Evolutionary conservation across 1,140 invertebrate genomes (phyloP).

Genomic region (Drosophila ficusphila): DNA sequence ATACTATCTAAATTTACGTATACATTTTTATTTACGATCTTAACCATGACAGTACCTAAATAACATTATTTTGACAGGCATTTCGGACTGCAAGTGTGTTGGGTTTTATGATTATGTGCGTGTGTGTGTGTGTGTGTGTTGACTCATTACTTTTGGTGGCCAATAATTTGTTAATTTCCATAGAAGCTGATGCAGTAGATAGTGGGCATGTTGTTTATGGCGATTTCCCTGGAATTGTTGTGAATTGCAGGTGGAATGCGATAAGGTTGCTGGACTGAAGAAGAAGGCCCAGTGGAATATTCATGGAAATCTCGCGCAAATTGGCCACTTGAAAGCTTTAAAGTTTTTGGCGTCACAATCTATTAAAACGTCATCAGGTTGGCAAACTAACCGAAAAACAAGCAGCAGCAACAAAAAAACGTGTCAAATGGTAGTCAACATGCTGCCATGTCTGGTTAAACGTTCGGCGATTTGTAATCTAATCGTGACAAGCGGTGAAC

Average conservation of each 20-base stretch:
- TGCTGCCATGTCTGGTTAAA: conserved; percentile 27
- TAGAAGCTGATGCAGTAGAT: conserved; percentile 30
- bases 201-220: conserved; percentile 32
- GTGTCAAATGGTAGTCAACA: conserved; percentile 27
- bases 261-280: conserved; percentile 20
- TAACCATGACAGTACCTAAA: conserved; percentile 7
- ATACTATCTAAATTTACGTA: neutral
- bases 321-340: neutral
- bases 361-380: conserved; percentile 33
- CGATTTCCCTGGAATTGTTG: conserved; percentile 22
- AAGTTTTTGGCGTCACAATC: conserved; percentile 31
- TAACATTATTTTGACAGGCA: conserved; percentile 23
- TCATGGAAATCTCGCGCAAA: conserved; percentile 11
- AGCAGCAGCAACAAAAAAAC: conserved; percentile 19
- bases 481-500: conserved; percentile 50
- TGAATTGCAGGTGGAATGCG: conserved; percentile 8
- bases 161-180: conserved; percentile 30
- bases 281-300: conserved; percentile 6
- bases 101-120: conserved; percentile 15
- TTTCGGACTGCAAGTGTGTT: conserved; percentile 1
- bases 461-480: conserved; percentile 54
- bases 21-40: conserved; percentile 28
- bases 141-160: conserved; percentile 22
- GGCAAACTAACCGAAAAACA: conserved; percentile 21
- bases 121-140: conserved; percentile 4